Percentiles rank a stretch among this genome's conserved stretches.
phyloP scores from a whole-genome alignment of 2,113 vertebrate species.

The Gorilla gorilla region DNA sequence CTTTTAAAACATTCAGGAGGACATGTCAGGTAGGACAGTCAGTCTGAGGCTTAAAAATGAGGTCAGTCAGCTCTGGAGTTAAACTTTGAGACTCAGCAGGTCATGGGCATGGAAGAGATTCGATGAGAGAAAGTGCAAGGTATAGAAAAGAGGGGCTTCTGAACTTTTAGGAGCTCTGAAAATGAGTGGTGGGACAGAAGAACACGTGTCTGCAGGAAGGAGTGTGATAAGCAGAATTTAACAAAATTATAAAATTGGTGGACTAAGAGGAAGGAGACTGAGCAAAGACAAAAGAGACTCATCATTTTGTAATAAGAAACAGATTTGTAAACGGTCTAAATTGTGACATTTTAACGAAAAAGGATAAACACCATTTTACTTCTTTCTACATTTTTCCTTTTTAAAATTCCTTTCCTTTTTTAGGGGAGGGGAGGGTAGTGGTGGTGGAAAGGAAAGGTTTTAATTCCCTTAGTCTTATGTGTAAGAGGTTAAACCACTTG shows the following conservation, averaged over 20 bases:
- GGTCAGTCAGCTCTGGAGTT: background rate
- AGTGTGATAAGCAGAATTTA: background rate
- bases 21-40: background rate
- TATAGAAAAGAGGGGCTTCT: background rate
- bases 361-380: background rate
- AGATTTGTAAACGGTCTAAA: background rate
- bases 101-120: background rate
- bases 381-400: background rate
- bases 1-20: background rate
- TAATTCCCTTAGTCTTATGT: background rate
- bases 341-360: background rate
- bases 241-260: background rate
- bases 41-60: background rate
- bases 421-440: background rate
- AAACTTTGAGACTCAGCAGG: background rate
- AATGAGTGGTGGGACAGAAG: background rate
- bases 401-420: background rate
- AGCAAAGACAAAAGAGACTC: background rate
- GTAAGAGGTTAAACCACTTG: constrained; percentile 10
- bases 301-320: background rate
- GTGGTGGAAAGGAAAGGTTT: background rate
- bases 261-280: background rate
- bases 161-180: background rate
- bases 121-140: background rate
- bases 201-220: background rate